These are phyloP conservation scores for Nycticorax nycticorax DNA, from an alignment of 2,113 vertebrate species.

Conservation along the genomic window DNA sequence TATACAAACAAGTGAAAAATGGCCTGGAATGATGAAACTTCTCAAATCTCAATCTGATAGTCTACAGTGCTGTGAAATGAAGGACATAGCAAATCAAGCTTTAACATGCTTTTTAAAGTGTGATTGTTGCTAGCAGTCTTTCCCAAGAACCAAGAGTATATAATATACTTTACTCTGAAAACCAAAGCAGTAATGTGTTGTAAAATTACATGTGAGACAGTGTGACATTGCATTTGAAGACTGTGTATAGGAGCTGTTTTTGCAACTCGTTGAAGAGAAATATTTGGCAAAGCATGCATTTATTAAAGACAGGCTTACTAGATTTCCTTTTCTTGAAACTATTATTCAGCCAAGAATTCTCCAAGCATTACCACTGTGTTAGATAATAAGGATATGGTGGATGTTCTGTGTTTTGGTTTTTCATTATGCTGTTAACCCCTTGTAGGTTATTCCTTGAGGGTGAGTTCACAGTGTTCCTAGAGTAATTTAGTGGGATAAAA, in stretches of 20 bases:
- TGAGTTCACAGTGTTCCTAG: neutral
- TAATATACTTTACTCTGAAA: neutral
- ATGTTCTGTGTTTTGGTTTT: neutral
- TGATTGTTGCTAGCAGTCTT: neutral
- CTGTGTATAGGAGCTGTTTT: neutral
- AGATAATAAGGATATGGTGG: neutral
- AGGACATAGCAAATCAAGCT: neutral
- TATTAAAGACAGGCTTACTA: constrained; percentile 14
- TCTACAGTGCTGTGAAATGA: neutral
- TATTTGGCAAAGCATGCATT: neutral
- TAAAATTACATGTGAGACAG: neutral
- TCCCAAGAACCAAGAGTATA: neutral
- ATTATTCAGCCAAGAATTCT: constrained; percentile 7
- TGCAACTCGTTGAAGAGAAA: neutral
- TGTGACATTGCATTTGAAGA: neutral
- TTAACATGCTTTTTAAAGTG: neutral
- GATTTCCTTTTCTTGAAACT: constrained; percentile 19
- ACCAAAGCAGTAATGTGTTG: neutral
- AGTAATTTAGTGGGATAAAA: neutral
- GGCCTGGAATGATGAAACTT: neutral
- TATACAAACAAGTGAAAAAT: constrained; percentile 17
- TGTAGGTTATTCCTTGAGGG: neutral
- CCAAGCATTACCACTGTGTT: neutral
- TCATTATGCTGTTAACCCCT: constrained; percentile 1
- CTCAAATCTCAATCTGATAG: neutral